Evolutionary conservation across 2,797 vertebrate genomes (phyloP).

Genomic region (Brachymystax lenok): DNA sequence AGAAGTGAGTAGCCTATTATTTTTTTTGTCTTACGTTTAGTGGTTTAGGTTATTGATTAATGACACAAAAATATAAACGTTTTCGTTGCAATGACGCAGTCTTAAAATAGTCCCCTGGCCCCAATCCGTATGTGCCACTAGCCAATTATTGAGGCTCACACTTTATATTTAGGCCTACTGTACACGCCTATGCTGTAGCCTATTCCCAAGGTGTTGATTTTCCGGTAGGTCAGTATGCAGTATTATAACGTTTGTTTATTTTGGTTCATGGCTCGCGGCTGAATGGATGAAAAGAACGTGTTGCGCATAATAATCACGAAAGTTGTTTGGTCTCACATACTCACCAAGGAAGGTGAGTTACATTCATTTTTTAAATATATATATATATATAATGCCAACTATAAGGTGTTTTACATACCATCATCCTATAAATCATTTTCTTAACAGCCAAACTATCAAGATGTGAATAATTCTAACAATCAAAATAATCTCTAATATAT

Average conservation of each 20-base stretch:
- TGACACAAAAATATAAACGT: too few relatives aligned
- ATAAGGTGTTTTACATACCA: constrained; percentile 21
- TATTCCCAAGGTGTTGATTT: neutral
- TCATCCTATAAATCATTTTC: constrained; percentile 46
- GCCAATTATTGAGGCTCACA: too few relatives aligned
- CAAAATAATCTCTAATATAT: neutral
- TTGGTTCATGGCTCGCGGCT: constrained; percentile 61
- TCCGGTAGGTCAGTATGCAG: neutral
- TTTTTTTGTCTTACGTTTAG: too few relatives aligned
- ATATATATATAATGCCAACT: neutral
- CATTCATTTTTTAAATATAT: too few relatives aligned
- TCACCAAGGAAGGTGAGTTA: constrained; percentile 69
- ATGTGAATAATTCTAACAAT: neutral
- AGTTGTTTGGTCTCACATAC: constrained; percentile 44
- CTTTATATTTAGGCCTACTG: neutral
- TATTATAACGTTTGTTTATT: constrained; percentile 53
- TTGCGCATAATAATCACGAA: constrained; percentile 47
- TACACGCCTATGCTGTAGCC: neutral
- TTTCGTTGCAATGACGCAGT: neutral
- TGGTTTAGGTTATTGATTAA: too few relatives aligned
- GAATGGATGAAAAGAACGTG: constrained; percentile 70
- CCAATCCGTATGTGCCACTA: too few relatives aligned
- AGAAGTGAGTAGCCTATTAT: constrained; percentile 51
- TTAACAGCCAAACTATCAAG: neutral
- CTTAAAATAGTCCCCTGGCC: neutral